These are phyloP conservation scores for Periphyllus acericola DNA, from an alignment of 2,888 invertebrate species.

Conservation along the genomic window DNA sequence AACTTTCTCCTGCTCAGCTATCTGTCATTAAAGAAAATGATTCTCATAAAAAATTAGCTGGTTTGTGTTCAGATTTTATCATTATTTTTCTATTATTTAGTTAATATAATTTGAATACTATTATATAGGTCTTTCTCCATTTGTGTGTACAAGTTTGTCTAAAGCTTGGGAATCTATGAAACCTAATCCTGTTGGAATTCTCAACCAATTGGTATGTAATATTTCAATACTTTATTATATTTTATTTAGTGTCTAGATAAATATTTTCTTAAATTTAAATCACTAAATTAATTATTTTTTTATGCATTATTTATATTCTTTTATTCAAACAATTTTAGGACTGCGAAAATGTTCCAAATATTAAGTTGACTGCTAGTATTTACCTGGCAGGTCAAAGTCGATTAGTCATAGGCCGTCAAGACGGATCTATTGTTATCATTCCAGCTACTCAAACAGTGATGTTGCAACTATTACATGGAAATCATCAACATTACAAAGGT, in stretches of 20 bases:
- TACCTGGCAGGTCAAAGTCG: slow-evolving; percentile 93
- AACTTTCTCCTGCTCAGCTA: slow-evolving; percentile 76
- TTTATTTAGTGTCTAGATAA: background rate
- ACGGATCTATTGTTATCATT: slow-evolving; percentile 95
- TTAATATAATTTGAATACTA: background rate
- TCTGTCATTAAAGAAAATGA: slow-evolving; percentile 73
- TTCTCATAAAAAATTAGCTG: slow-evolving; percentile 63
- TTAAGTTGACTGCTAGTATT: slow-evolving; percentile 91
- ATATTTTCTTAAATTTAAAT: no score
- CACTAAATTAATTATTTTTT: background rate
- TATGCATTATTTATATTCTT: background rate
- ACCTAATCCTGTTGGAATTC: slow-evolving; percentile 88
- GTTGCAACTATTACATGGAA: slow-evolving; percentile 88
- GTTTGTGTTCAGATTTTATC: background rate
- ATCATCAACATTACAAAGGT: slow-evolving; percentile 84
- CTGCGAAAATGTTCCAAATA: slow-evolving; percentile 67
- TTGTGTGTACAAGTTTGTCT: slow-evolving; percentile 82
- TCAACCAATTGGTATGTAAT: slow-evolving; percentile 84
- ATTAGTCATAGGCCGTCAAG: slow-evolving; percentile 92
- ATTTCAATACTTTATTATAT: background rate
- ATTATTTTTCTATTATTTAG: background rate
- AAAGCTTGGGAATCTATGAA: slow-evolving; percentile 89
- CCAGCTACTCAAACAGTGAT: slow-evolving; percentile 96
- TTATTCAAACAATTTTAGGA: slow-evolving; percentile 66
- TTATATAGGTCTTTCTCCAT: slow-evolving; percentile 76